Evolutionary conservation across 2,113 vertebrate genomes (phyloP), one percentile per base, ranked within the genome.

Genomic region (Bufo gargarizans): DNA sequence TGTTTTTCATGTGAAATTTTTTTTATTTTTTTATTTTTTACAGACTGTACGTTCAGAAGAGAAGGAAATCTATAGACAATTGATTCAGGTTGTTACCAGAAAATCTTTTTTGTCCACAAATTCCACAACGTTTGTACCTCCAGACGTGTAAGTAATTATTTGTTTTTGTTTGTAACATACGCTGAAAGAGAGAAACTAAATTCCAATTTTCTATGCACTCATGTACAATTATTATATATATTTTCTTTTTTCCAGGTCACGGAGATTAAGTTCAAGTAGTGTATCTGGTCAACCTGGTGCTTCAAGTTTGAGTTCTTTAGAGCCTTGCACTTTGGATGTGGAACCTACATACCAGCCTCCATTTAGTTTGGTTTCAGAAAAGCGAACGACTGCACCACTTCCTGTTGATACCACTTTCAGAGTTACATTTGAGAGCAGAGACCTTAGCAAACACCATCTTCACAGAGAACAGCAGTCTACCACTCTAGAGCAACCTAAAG

Each of bases 41-140:
- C 82, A 99, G 98, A 98, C 96, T 0, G 95, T 99, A 88, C 90
- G 95, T 83, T 95, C 97, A 89, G 97, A 97, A 81, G 98, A 99
- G 91, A 96, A 96, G 85, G 97, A 98, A 90, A 95, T 98, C 84
- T 99, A 99, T 92, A 93, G 96, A 90, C 97, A 98, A 90, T 92
- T 99, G 88, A 93, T 99, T 58, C 94, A 96, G 91, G 94, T 99
- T 94, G 97, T 99, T 77, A 97, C 97, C 0, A 96, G 94, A 3
- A 96, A 95, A 45, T 93, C 93, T 3, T 94, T 95, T 43, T 94
- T 92, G 85, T 89, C 91, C 0, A 92, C 91, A 85, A 96, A 95
- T 17, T 92, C 94, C 16, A 92, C 93, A 45, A 93, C 93, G 0
- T 85, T 93, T 6, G 92, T 94, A 50, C 93, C 94, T 74, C 93